phyloP scores from a whole-genome alignment of 2,113 vertebrate species.

The Anoplopoma fimbria region DNA sequence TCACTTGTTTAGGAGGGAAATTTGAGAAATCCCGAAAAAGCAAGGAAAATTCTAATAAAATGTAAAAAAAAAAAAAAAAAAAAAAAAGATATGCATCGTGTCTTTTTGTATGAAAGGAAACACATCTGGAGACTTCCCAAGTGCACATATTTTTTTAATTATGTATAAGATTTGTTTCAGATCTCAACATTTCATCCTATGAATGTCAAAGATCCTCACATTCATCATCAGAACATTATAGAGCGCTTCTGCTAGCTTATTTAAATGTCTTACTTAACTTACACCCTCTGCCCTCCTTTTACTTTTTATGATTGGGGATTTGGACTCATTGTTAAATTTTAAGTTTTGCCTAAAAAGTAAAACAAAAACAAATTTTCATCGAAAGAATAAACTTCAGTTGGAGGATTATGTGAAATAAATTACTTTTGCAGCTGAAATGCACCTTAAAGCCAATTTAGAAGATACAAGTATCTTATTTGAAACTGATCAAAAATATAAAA shows the following conservation, averaged over 20 bases:
- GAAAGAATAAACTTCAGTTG: not conserved
- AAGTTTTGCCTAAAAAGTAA: constrained; percentile 3
- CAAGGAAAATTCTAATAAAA: constrained; percentile 74
- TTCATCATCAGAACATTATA: constrained; percentile 24
- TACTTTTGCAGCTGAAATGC: not conserved
- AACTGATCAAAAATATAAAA: not conserved
- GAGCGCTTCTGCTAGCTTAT: constrained; percentile 26
- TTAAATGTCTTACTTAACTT: constrained; percentile 28
- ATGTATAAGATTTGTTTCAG: constrained; percentile 59
- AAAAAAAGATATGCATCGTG: not conserved
- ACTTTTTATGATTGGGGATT: constrained; percentile 6
- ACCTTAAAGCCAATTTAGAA: not conserved
- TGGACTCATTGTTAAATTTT: not conserved
- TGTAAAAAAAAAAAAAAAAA: constrained; percentile 35
- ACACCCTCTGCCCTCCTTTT: not conserved
- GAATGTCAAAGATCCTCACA: constrained; percentile 13
- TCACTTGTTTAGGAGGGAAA: constrained; percentile 59
- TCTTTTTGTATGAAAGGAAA: constrained; percentile 27
- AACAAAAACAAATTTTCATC: not conserved
- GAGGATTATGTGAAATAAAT: not conserved
- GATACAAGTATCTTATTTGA: not conserved
- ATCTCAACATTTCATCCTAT: constrained; percentile 49
- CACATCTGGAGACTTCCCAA: not conserved
- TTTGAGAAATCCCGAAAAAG: constrained; percentile 59
- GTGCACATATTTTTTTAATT: constrained; percentile 47